Evolutionary conservation across 1,140 invertebrate species (phyloP), one percentile per base, ranked within the genome.

Genomic region (Ceratina calcarata): DNA sequence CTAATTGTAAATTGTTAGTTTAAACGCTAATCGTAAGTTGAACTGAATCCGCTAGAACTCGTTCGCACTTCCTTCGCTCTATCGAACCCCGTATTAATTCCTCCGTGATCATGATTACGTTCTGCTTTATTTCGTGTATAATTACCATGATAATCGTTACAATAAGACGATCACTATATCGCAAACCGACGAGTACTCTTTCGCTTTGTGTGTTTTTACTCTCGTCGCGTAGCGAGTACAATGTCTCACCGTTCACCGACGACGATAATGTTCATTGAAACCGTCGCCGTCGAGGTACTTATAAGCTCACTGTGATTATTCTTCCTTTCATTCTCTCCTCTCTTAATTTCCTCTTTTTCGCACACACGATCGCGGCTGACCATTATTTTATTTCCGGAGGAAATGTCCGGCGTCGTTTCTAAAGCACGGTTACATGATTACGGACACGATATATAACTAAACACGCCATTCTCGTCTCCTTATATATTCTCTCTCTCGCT

Each of bases 401-500:
- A 73, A 70, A 69, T 20, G 51, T 80, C 67, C 60, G n/a, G 32
- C 74, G 58, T 62, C 67, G 53, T 20, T 67, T 67, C 49, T n/a
- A 65, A 61, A 84, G 67, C 79, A 84, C 75, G 69, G 49, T 82
- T 78, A 86, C 83, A 86, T 85, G 83, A 86, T 86, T 83, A 74
- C 64, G 76, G 24, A 79, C 73, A 60, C 74, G 61, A 57, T 81
- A 58, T 53, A 75, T 18, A 16, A 65, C 62, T 64, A 60, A 80
- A 80, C 51, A 73, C 66, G 75, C 24, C 13, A 24, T 45, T 45
- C 24, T 20, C 66, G 32, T 27, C 22, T 57, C 24, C 20, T 49
- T 45, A 27, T 12, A 24, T 57, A 13, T 15, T 0, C 22, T n/a
- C 37, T 32, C 3, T 16, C 62, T 22, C 60, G n/a, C 65, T 55